Conservation (phyloP, 1,140 invertebrate genomes). For the Platyura marginata region DNA sequence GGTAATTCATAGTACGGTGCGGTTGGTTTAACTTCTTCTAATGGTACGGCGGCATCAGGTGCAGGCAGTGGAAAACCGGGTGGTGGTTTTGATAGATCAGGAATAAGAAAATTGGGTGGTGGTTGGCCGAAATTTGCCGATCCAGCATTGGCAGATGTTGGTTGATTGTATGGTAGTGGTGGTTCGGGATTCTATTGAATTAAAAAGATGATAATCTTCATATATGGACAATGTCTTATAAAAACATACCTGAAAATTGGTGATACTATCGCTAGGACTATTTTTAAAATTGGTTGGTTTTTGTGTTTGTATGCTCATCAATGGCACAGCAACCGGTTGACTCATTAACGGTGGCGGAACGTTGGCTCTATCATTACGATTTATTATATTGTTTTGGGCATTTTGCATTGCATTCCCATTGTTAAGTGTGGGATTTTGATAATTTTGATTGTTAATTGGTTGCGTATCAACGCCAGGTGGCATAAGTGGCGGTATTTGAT, state of each 20-base stretch:
- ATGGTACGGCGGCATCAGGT: constrained; percentile 22
- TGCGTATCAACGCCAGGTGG: constrained; percentile 1
- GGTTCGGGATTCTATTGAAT: constrained; percentile 5
- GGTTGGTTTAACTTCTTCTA: constrained; percentile 65
- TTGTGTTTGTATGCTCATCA: neutral
- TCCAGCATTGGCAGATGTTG: neutral
- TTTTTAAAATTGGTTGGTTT: constrained; percentile 6
- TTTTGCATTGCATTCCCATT: neutral
- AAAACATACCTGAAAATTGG: too few species aligned
- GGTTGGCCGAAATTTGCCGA: constrained; percentile 13
- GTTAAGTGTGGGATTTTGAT: neutral
- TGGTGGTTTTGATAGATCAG: constrained; percentile 70
- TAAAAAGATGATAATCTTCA: too few species aligned
- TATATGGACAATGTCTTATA: too few species aligned
- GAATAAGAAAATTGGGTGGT: constrained; percentile 34
- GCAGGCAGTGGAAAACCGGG: constrained; percentile 47
- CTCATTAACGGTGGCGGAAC: constrained; percentile 13
- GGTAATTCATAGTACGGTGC: constrained; percentile 93
- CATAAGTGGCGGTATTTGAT: constrained; percentile 7
- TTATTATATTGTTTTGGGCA: neutral
- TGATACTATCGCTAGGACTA: too few species aligned
- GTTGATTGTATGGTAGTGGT: neutral
- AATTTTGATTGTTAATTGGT: constrained; percentile 3
- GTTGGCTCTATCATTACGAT: neutral
- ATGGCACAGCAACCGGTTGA: constrained; percentile 12